A percentile compares a stretch with the other conserved stretches of the same genome.
phyloP scores from a whole-genome alignment of 2,113 vertebrate genomes.

The Meriones unguiculatus region DNA sequence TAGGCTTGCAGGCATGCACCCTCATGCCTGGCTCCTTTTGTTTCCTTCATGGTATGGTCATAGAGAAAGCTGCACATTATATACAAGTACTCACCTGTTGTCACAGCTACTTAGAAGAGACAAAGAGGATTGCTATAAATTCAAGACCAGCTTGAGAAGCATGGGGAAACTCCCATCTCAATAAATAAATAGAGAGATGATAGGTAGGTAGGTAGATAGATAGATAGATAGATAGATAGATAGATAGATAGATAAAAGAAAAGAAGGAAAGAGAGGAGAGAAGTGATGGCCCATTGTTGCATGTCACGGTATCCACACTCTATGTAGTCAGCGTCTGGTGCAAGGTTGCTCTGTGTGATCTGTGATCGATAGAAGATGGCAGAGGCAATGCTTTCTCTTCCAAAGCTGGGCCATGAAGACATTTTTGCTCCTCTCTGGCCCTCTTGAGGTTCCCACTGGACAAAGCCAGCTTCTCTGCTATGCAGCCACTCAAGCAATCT shows the following conservation, averaged over 20 bases:
- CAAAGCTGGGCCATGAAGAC: not conserved
- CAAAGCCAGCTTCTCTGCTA: not conserved
- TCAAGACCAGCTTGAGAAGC: not conserved
- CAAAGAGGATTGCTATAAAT: not conserved
- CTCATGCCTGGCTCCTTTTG: not conserved
- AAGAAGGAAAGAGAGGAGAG: not conserved
- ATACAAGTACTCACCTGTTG: not conserved
- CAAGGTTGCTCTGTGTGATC: not conserved
- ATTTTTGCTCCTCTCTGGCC: not conserved
- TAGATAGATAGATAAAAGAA: not conserved
- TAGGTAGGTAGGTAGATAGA: not conserved
- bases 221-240: no score
- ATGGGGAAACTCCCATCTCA: not conserved
- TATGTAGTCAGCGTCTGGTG: not conserved
- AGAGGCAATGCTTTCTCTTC: not conserved
- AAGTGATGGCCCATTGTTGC: not conserved
- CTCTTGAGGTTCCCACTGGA: not conserved
- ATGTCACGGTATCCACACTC: not conserved
- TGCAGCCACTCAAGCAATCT: not conserved
- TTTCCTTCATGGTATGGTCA: not conserved
- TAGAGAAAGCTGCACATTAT: not conserved
- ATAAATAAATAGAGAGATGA: not conserved
- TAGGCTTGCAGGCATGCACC: not conserved
- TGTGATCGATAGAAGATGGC: not conserved
- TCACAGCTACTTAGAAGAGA: not conserved